phyloP scores from a whole-genome alignment of 2,888 invertebrate species.

The Euproctis similis region DNA sequence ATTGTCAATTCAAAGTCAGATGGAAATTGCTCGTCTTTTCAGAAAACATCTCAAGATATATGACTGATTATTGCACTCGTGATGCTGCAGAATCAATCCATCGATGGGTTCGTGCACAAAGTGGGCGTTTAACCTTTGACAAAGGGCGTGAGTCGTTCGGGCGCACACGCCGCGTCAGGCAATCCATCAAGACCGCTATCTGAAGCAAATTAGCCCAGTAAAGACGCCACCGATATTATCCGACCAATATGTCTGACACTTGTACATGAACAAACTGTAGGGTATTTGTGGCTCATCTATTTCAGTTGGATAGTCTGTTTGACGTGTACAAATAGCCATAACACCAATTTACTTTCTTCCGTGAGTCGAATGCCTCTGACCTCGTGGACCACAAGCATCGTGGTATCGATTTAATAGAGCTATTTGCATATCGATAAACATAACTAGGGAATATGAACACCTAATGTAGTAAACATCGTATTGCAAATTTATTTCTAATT shows the following conservation, averaged over 20 bases:
- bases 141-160: constrained; percentile 48
- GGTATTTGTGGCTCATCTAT: constrained; percentile 17
- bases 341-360: constrained; percentile 55
- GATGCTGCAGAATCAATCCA: constrained; percentile 68
- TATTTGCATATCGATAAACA: constrained; percentile 46
- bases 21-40: no score
- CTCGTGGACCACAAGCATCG: constrained; percentile 39
- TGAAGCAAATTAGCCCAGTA: constrained; percentile 62
- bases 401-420: constrained; percentile 45
- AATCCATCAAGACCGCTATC: constrained; percentile 64
- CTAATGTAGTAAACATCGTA: no score
- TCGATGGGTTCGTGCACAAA: constrained; percentile 63
- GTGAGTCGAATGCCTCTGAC: constrained; percentile 45
- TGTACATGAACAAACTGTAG: constrained; percentile 12
- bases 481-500: no score
- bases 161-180: constrained; percentile 57
- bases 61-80: no score
- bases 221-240: constrained; percentile 45
- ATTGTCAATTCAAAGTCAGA: no score
- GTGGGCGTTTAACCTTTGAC: constrained; percentile 70
- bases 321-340: constrained; percentile 61
- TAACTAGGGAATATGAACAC: no score
- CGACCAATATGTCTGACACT: constrained; percentile 32
- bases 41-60: no score
- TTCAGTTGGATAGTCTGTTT: constrained; percentile 27